Percentiles rank a stretch among this genome's conserved stretches.
These are phyloP conservation scores for Spilogale gracilis DNA, from an alignment of 2,113 vertebrate genomes.

Conservation along the genomic window DNA sequence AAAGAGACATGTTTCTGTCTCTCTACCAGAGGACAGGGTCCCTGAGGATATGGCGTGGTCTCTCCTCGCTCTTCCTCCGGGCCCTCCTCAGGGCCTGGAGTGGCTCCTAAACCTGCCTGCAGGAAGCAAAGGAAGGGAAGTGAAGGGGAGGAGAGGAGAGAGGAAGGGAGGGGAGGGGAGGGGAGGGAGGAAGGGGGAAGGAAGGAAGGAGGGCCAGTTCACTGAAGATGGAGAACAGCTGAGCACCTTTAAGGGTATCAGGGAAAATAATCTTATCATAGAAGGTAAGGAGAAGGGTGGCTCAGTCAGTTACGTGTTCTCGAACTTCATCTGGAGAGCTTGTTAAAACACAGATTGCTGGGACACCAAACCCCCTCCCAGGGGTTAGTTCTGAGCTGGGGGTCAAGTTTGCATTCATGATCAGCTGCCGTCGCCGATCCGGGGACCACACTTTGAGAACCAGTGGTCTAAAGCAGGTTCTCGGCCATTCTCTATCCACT, in stretches of 20 bases:
- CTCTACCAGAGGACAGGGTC: background rate
- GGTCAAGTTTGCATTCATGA: background rate
- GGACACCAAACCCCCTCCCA: background rate
- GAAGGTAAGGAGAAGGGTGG: background rate
- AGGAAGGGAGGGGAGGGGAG: background rate
- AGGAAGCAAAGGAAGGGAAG: background rate
- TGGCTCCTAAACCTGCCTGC: background rate
- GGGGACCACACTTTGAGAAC: background rate
- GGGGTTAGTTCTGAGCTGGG: background rate
- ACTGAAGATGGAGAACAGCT: background rate
- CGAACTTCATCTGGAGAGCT: background rate
- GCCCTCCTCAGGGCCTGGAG: background rate
- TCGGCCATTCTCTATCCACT: background rate
- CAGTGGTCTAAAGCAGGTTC: background rate
- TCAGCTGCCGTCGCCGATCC: background rate
- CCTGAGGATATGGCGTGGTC: too few species aligned
- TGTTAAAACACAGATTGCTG: background rate
- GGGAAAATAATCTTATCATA: background rate
- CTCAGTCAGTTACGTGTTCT: background rate
- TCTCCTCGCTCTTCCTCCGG: background rate
- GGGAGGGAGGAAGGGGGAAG: background rate
- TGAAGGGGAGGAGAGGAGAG: background rate
- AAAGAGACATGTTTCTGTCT: background rate
- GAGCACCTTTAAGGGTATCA: background rate
- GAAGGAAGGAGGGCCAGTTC: background rate